A percentile compares a stretch with the other conserved stretches of the same genome.
phyloP scores from a whole-genome alignment of 2,113 vertebrate genomes.

The Takifugu bimaculatus region DNA sequence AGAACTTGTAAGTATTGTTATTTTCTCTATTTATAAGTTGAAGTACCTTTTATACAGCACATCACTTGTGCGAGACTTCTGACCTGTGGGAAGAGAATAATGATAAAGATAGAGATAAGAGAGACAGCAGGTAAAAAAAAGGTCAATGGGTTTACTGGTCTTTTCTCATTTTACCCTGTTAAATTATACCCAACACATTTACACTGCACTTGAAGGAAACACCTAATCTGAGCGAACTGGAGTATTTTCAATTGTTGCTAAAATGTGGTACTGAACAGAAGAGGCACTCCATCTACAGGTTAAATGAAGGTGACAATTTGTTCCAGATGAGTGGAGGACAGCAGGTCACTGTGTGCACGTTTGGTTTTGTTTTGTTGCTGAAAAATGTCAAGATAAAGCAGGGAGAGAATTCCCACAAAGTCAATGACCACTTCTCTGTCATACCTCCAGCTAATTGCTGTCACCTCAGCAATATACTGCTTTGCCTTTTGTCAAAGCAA shows the following conservation, averaged over 20 bases:
- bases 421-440: constrained; percentile 18
- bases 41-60: constrained; percentile 58
- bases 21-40: background rate
- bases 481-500: constrained; percentile 11
- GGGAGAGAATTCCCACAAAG: constrained; percentile 7
- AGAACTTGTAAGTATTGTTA: background rate
- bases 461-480: constrained; percentile 2
- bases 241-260: constrained; percentile 2
- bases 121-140: background rate
- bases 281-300: background rate
- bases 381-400: constrained; percentile 8
- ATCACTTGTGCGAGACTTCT: constrained; percentile 58
- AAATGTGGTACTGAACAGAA: background rate
- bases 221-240: background rate
- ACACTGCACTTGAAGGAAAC: background rate
- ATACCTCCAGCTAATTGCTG: constrained; percentile 17
- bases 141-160: background rate
- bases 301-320: constrained; percentile 17
- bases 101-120: background rate
- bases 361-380: constrained; percentile 6
- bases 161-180: background rate
- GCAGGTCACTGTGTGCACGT: constrained; percentile 14
- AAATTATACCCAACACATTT: background rate
- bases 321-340: background rate
- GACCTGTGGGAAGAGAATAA: constrained; percentile 48